These are phyloP conservation scores for Antheraea yamamai DNA, from an alignment of 2,888 invertebrate genomes.

Conservation along the genomic window DNA sequence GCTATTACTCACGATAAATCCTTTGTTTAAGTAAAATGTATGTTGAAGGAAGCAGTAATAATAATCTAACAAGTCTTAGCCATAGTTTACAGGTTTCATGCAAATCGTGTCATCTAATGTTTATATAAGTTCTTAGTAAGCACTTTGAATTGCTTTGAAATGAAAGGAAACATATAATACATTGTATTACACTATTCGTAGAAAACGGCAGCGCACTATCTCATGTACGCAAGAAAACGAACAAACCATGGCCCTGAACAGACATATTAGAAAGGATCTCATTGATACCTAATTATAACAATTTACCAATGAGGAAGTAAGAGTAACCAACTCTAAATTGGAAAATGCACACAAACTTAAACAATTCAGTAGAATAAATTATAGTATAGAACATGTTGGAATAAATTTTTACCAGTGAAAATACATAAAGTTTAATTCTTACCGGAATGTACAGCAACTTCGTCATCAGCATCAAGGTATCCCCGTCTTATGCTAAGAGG, in stretches of 20 bases:
- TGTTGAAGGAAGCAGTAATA: neutral
- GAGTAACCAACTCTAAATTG: neutral
- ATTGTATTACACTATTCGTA: neutral
- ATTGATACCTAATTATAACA: neutral
- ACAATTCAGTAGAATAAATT: neutral
- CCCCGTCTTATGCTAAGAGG: conserved; percentile 73
- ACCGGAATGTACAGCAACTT: conserved; percentile 89
- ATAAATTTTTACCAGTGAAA: conserved; percentile 28
- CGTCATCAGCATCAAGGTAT: conserved; percentile 84
- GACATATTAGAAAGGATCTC: conserved; percentile 13
- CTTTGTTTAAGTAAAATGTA: neutral
- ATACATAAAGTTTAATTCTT: conserved; percentile 45
- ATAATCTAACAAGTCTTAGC: neutral
- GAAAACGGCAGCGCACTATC: neutral
- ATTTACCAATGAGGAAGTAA: conserved; percentile 6
- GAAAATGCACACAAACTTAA: neutral
- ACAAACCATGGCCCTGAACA: conserved; percentile 3
- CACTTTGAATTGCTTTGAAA: neutral
- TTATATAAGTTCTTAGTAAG: neutral
- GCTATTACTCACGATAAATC: neutral
- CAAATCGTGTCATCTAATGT: neutral
- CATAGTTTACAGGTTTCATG: neutral
- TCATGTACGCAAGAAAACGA: neutral
- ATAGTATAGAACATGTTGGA: conserved; percentile 34
- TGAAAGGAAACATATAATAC: neutral